Conservation (phyloP, 2,888 invertebrate genomes). For the Dioctria linearis region DNA sequence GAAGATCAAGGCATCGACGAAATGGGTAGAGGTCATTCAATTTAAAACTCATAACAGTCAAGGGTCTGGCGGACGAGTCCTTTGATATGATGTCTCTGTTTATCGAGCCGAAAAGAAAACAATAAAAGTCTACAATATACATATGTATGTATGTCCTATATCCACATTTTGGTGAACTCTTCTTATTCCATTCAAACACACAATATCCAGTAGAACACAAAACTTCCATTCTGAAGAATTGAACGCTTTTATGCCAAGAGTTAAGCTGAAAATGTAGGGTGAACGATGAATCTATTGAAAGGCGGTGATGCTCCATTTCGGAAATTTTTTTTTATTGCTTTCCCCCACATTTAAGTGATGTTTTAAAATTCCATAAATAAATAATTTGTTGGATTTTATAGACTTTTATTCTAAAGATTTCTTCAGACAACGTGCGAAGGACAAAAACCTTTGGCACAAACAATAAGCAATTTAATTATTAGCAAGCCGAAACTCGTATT, state of each 20-base stretch:
- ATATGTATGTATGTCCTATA: not conserved
- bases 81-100: slow-evolving; percentile 15
- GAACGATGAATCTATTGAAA: slow-evolving; percentile 11
- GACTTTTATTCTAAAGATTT: slow-evolving; percentile 20
- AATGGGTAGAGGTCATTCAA: slow-evolving; percentile 35
- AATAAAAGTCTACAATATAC: slow-evolving; percentile 11
- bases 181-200: slow-evolving; percentile 36
- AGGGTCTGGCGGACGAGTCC: slow-evolving; percentile 1
- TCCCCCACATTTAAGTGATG: slow-evolving; percentile 35
- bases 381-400: slow-evolving; percentile 45
- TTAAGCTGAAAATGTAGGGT: not conserved
- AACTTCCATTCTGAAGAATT: slow-evolving; percentile 10
- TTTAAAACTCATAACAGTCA: slow-evolving; percentile 26
- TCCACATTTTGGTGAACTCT: slow-evolving; percentile 13
- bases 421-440: slow-evolving; percentile 13
- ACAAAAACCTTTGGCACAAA: too few species aligned
- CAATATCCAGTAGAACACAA: slow-evolving; percentile 1
- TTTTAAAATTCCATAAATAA: slow-evolving; percentile 53
- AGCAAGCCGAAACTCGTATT: too few species aligned
- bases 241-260: not conserved
- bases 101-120: slow-evolving; percentile 18
- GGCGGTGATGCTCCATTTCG: slow-evolving; percentile 34
- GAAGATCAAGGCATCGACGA: slow-evolving; percentile 4
- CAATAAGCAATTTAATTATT: too few species aligned
- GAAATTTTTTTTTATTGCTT: slow-evolving; percentile 24